Evolutionary conservation across 2,797 vertebrate species (phyloP).

Genomic region (Epinephelus awoara): DNA sequence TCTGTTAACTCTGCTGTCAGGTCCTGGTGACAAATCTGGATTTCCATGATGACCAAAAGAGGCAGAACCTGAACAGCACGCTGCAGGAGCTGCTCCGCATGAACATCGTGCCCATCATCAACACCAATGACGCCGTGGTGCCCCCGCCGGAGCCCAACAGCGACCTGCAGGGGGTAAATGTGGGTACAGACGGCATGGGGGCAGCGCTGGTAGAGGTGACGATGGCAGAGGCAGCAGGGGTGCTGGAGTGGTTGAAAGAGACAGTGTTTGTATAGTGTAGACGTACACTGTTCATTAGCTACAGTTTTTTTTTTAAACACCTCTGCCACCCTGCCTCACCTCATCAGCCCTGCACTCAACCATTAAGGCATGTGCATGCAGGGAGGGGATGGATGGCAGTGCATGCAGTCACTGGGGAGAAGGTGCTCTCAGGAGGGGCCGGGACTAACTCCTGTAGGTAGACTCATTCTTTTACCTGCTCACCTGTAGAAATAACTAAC

Average conservation of each 20-base stretch:
- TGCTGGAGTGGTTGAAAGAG: slow-evolving; percentile 21
- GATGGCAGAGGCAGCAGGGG: slow-evolving; percentile 47
- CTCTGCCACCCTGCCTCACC: slow-evolving; percentile 49
- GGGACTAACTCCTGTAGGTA: slow-evolving; percentile 48
- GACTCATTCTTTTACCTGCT: slow-evolving; percentile 19
- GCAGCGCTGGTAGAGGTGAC: slow-evolving; percentile 34
- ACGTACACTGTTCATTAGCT: slow-evolving; percentile 22
- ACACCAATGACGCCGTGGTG: slow-evolving; percentile 98
- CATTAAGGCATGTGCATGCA: slow-evolving; percentile 54
- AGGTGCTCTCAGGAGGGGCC: slow-evolving; percentile 12
- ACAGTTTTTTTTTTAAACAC: slow-evolving; percentile 27
- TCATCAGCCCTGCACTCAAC: slow-evolving; percentile 45
- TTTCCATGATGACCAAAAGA: slow-evolving; percentile 97
- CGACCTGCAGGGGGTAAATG: slow-evolving; percentile 99
- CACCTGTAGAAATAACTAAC: slow-evolving; percentile 35
- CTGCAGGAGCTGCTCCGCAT: slow-evolving; percentile 95
- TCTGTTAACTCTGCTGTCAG: slow-evolving; percentile 73
- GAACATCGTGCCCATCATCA: slow-evolving; percentile 99
- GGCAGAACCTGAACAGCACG: slow-evolving; percentile 95
- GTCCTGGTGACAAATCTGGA: slow-evolving; percentile 98
- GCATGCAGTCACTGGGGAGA: slow-evolving; percentile 28
- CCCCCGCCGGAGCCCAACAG: slow-evolving; percentile 97
- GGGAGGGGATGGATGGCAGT: slow-evolving; percentile 36
- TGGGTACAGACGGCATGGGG: slow-evolving; percentile 88
- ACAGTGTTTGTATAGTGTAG: neutral